Evolutionary conservation across 53 echinoderm and acorn worm species (phyloP).

Genomic region (Echinometra lucunter): DNA sequence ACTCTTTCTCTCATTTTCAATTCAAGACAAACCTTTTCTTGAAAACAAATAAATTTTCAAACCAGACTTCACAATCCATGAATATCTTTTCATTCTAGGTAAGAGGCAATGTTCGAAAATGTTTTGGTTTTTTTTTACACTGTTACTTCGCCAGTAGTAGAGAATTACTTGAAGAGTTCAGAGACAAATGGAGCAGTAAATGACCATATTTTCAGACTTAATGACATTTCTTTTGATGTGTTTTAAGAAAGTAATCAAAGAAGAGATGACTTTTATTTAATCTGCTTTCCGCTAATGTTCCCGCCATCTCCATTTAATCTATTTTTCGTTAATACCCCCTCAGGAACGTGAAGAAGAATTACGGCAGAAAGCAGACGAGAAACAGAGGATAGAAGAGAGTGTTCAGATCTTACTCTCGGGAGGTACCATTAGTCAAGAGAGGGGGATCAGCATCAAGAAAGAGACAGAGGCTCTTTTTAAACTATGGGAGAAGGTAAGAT

Average conservation of each 20-base stretch:
- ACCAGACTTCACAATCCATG: no score
- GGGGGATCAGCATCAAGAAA: conserved; percentile 68
- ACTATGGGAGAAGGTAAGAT: conserved; percentile 66
- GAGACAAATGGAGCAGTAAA: neutral
- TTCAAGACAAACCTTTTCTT: no score
- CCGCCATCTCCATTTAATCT: neutral
- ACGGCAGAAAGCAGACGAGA: conserved; percentile 62
- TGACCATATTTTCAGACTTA: neutral
- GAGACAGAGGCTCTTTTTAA: conserved; percentile 66
- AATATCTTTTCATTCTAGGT: no score
- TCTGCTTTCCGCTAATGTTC: neutral
- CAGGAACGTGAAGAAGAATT: conserved; percentile 73
- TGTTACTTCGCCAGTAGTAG: no score
- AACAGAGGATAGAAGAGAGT: conserved; percentile 69
- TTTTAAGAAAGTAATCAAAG: neutral
- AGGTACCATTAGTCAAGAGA: conserved; percentile 66
- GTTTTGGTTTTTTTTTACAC: no score
- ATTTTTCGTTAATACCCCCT: neutral
- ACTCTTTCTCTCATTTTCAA: no score
- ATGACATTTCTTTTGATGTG: neutral
- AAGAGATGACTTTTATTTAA: neutral
- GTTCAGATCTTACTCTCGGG: conserved; percentile 69
- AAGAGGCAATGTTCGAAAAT: no score
- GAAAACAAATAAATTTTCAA: no score
- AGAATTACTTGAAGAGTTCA: neutral